Evolutionary conservation across 2,888 invertebrate species (phyloP).

Genomic region (Cyclophora punctaria): DNA sequence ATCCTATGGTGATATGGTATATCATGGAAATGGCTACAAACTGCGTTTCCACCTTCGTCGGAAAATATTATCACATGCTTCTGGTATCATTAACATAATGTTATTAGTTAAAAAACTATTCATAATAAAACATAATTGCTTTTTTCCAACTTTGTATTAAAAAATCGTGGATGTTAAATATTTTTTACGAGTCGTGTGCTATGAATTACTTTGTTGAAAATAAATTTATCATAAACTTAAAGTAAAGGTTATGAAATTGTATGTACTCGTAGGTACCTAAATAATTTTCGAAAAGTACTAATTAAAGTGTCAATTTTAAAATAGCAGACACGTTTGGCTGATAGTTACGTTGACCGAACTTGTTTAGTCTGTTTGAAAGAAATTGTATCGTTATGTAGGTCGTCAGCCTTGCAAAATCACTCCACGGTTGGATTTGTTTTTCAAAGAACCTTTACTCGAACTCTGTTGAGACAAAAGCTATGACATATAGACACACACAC

Average conservation of each 20-base stretch:
- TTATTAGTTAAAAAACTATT: slow-evolving; percentile 3
- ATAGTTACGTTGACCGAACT: slow-evolving; percentile 6
- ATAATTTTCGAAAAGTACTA: neutral
- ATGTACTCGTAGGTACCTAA: too few relatives aligned
- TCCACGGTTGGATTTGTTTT: slow-evolving; percentile 32
- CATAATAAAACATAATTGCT: slow-evolving; percentile 4
- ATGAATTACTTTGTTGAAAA: too few relatives aligned
- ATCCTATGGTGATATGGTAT: slow-evolving; percentile 5
- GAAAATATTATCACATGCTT: slow-evolving; percentile 7
- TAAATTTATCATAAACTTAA: too few relatives aligned
- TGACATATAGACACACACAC: slow-evolving; percentile 31
- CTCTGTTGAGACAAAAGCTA: slow-evolving; percentile 35
- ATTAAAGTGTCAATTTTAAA: neutral
- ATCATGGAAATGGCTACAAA: neutral
- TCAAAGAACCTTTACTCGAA: slow-evolving; percentile 18
- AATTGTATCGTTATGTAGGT: slow-evolving; percentile 15
- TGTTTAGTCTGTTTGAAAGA: slow-evolving; percentile 12
- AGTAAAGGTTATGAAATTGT: too few relatives aligned
- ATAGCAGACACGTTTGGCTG: slow-evolving; percentile 1
- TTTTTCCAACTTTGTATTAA: slow-evolving; percentile 5
- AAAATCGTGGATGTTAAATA: too few relatives aligned
- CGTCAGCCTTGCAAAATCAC: slow-evolving; percentile 34
- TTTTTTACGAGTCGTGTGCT: too few relatives aligned
- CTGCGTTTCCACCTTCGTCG: too few relatives aligned
- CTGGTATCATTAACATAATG: slow-evolving; percentile 12